These are phyloP conservation scores for Drosophila atripex DNA, from an alignment of 2,888 invertebrate genomes.

Conservation along the genomic window DNA sequence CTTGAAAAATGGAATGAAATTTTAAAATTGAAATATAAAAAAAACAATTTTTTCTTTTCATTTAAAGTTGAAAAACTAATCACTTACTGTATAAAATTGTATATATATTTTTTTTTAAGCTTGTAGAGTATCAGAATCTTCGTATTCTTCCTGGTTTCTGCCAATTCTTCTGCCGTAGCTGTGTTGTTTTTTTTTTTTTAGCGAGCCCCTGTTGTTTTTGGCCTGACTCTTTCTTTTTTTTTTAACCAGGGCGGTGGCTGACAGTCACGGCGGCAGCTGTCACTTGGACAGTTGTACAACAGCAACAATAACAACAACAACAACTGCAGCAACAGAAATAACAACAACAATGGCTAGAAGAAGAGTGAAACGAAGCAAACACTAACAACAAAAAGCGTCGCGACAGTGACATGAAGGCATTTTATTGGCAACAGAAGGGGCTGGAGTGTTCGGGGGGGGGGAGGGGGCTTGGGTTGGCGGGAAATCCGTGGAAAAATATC, in stretches of 20 bases:
- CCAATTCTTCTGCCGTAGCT: slow-evolving; percentile 14
- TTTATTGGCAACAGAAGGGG: slow-evolving; percentile 21
- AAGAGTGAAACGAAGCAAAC: slow-evolving; percentile 66
- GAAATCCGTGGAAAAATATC: background rate
- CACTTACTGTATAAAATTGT: no score
- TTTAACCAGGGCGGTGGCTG: slow-evolving; percentile 32
- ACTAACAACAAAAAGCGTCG: slow-evolving; percentile 65
- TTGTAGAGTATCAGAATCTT: slow-evolving; percentile 3
- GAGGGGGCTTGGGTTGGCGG: background rate
- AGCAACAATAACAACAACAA: slow-evolving; percentile 41
- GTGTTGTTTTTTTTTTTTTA: slow-evolving; percentile 19
- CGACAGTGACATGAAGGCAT: slow-evolving; percentile 49
- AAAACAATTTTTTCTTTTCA: no score
- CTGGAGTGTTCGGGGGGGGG: no score
- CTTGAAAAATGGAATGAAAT: no score
- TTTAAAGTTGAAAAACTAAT: no score
- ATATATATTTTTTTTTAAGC: background rate
- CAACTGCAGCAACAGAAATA: slow-evolving; percentile 35
- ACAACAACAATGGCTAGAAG: slow-evolving; percentile 18
- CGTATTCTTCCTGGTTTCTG: background rate
- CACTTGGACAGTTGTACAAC: slow-evolving; percentile 80
- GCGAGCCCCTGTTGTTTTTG: slow-evolving; percentile 35
- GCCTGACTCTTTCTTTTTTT: slow-evolving; percentile 19
- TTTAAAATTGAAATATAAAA: no score
- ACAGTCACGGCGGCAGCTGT: slow-evolving; percentile 79